These are phyloP conservation scores for Caenorhabditis sp. DNA, from an alignment of 2,888 invertebrate genomes.

Conservation along the genomic window DNA sequence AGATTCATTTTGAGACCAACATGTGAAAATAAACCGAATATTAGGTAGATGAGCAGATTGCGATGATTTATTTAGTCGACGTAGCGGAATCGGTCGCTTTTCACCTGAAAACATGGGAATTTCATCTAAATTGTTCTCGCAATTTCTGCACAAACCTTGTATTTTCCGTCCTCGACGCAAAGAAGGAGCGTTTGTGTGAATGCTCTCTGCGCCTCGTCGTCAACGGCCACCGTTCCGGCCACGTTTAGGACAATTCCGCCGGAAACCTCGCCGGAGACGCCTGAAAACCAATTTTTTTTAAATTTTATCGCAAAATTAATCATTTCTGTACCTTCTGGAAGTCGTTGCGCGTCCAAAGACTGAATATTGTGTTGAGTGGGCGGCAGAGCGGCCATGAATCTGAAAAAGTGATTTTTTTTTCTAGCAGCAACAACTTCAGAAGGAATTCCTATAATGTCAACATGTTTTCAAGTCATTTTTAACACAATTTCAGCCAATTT, in stretches of 20 bases:
- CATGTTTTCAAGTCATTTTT: background rate
- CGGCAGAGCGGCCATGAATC: conserved; percentile 89
- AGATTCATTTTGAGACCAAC: background rate
- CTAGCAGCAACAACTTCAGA: too few species aligned
- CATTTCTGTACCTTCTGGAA: conserved; percentile 41
- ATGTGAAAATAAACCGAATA: background rate
- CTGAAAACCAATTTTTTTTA: conserved; percentile 14
- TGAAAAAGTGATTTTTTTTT: conserved; percentile 22
- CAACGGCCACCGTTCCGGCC: conserved; percentile 54
- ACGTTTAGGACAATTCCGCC: conserved; percentile 42
- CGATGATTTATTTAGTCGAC: conserved; percentile 55
- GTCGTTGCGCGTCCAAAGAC: conserved; percentile 88
- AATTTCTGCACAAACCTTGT: conserved; percentile 51
- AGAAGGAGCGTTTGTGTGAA: conserved; percentile 63
- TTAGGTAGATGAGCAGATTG: background rate
- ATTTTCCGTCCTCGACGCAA: conserved; percentile 60
- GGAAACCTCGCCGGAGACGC: conserved; percentile 17
- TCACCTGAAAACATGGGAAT: conserved; percentile 56
- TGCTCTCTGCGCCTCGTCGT: conserved; percentile 34
- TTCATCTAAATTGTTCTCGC: background rate
- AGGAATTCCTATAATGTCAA: too few species aligned
- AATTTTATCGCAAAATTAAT: background rate
- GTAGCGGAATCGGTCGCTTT: conserved; percentile 69
- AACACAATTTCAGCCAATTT: background rate
- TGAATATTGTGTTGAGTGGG: conserved; percentile 86